Percentiles rank a stretch among this genome's conserved stretches.
phyloP scores from a whole-genome alignment of 1,140 invertebrate species.

The Bombus polaris region DNA sequence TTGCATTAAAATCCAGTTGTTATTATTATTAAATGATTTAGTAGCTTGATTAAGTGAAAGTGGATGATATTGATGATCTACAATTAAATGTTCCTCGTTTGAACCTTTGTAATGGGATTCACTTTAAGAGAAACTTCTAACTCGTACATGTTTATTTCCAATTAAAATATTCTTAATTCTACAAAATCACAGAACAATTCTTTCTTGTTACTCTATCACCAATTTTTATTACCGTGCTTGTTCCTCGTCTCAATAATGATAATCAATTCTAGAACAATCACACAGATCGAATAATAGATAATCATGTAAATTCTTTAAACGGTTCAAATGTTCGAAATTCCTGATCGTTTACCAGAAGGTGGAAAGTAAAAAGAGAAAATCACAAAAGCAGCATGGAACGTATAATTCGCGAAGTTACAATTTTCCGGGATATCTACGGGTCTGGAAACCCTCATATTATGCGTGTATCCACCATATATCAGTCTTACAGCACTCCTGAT shows the following conservation, averaged over 20 bases:
- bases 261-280: no score
- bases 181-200: no score
- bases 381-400: not conserved
- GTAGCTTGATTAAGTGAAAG: not conserved
- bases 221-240: no score
- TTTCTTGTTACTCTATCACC: no score
- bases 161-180: not conserved
- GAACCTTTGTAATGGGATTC: not conserved
- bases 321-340: no score
- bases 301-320: no score
- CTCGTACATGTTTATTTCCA: no score
- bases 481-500: constrained; percentile 73
- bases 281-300: no score
- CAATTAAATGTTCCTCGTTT: not conserved
- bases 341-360: not conserved
- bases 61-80: not conserved
- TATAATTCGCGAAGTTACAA: constrained; percentile 40
- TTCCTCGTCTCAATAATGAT: no score
- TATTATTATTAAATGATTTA: not conserved
- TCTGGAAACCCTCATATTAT: constrained; percentile 51
- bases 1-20: not conserved
- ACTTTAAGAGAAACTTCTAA: not conserved
- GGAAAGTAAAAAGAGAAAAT: not conserved
- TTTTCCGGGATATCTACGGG: constrained; percentile 42
- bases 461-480: constrained; percentile 69